Conservation (phyloP, 2,113 vertebrate species). For the Neodon shergylaensis region DNA sequence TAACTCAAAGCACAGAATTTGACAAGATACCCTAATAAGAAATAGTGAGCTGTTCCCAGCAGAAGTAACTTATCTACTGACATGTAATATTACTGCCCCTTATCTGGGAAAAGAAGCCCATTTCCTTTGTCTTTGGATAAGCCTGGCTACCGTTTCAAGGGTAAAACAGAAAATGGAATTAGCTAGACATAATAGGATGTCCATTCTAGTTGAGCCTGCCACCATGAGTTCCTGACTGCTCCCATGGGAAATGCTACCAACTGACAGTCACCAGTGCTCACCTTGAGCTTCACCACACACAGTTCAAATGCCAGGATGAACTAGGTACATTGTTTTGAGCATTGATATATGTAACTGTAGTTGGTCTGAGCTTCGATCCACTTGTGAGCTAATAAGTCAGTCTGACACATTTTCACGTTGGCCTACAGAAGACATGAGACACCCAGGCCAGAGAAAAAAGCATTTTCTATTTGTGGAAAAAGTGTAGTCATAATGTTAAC, state of each 20-base stretch:
- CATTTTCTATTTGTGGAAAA: neutral
- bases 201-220: neutral
- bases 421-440: neutral
- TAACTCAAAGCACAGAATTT: neutral
- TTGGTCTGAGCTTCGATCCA: neutral
- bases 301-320: neutral
- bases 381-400: neutral
- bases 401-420: neutral
- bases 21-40: neutral
- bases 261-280: too few relatives aligned
- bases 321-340: neutral
- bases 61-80: slow-evolving; percentile 9
- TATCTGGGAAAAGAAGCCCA: neutral
- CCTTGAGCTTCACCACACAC: neutral
- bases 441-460: neutral
- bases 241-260: neutral
- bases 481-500: neutral
- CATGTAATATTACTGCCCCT: slow-evolving; percentile 13
- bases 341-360: neutral
- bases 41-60: slow-evolving; percentile 17
- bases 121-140: slow-evolving; percentile 46
- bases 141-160: neutral
- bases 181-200: slow-evolving; percentile 1
- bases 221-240: neutral
- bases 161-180: slow-evolving; percentile 43